Percentiles rank a stretch among this genome's conserved stretches.
These are phyloP conservation scores for Mus musculus DNA, from an alignment of 2,113 vertebrate species.

Conservation along the genomic window GRCm39 chr1:94259501-94260000, in stretches of 20 bases:
- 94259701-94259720: not conserved
- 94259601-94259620: not conserved
- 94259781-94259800: not conserved
- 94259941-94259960: not conserved
- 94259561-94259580: not conserved
- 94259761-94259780: not conserved
- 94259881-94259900: not conserved
- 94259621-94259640: not conserved
- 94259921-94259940: not conserved
- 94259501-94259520: not conserved
- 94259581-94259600: not conserved
- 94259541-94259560: not conserved
- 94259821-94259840: not conserved
- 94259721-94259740: not conserved
- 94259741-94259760: not conserved
- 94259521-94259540: not conserved
- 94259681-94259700: not conserved
- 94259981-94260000: not conserved
- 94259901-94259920: not conserved
- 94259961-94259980: not conserved
- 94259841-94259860: not conserved
- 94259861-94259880: not conserved
- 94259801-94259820: not conserved
- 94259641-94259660: not conserved
- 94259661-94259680: not conserved